phyloP scores from a whole-genome alignment of 2,888 invertebrate species.

The Tinea trinotella region DNA sequence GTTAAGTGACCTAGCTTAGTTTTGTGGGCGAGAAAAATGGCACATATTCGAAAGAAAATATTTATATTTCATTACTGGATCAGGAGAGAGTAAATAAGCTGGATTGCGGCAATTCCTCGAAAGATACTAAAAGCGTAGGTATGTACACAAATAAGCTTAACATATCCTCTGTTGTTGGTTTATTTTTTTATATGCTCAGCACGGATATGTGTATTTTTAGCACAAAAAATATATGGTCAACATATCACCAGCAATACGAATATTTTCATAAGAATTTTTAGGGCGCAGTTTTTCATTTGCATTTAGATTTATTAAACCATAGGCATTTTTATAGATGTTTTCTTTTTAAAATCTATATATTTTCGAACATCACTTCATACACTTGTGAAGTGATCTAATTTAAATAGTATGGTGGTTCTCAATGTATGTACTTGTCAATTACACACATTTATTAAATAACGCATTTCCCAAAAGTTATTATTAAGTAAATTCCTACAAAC shows the following conservation, averaged over 20 bases:
- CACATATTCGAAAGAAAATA: background rate
- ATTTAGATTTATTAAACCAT: too few species aligned
- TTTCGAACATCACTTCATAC: too few species aligned
- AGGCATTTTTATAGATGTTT: too few species aligned
- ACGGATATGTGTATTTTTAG: background rate
- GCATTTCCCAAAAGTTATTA: too few species aligned
- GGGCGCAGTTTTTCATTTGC: too few species aligned
- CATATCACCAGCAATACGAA: background rate
- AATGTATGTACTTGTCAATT: too few species aligned
- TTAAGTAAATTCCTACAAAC: too few species aligned
- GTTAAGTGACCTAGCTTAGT: background rate
- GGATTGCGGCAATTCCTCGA: conserved; percentile 19
- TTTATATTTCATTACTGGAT: conserved; percentile 13
- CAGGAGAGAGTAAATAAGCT: conserved; percentile 6
- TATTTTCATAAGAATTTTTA: background rate
- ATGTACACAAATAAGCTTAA: conserved; percentile 52
- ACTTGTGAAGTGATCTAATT: too few species aligned
- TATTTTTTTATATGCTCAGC: background rate
- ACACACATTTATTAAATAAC: too few species aligned
- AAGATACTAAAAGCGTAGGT: conserved; percentile 35
- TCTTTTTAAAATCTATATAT: too few species aligned
- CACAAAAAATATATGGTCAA: background rate
- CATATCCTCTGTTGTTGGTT: conserved; percentile 18
- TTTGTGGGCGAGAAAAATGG: background rate
- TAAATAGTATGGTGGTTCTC: too few species aligned